Evolutionary conservation across 2,888 invertebrate genomes (phyloP).

Genomic region (Lepidochrysops patricia): DNA sequence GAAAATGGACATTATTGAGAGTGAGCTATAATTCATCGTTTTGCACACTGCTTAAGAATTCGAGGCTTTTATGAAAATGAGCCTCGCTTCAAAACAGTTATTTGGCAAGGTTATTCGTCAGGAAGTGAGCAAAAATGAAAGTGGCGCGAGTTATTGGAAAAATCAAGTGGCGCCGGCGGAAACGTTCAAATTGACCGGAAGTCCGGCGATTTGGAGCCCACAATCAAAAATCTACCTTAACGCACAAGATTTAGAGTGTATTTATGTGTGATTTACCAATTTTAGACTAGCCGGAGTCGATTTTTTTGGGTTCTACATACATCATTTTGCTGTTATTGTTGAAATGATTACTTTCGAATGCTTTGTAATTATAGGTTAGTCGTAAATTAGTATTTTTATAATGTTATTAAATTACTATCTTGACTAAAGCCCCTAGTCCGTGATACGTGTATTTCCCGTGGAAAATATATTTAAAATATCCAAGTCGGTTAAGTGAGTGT

Average conservation of each 20-base stretch:
- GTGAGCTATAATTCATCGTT: no score
- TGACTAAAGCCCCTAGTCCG: no score
- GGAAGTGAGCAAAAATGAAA: neutral
- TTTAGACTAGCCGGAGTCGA: neutral
- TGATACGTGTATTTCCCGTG: no score
- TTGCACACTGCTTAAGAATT: no score
- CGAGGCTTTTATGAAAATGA: no score
- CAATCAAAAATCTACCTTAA: neutral
- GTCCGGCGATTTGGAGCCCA: neutral
- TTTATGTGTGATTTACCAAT: neutral
- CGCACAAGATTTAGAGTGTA: neutral
- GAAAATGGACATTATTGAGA: no score
- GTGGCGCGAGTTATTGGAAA: neutral
- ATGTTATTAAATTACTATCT: no score
- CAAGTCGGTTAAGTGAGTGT: neutral
- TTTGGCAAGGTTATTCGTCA: neutral
- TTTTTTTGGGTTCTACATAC: neutral
- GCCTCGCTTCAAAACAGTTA: no score
- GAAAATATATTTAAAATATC: neutral
- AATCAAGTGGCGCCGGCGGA: constrained; percentile 6
- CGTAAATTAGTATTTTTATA: no score
- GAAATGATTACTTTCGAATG: no score
- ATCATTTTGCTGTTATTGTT: neutral
- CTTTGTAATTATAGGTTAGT: no score
- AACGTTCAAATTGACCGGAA: neutral